A percentile compares a stretch with the other conserved stretches of the same genome.
Evolutionary conservation across 35 echinoderm and acorn worm species (phyloP).

Genomic region (Lytechinus variegatus): DNA sequence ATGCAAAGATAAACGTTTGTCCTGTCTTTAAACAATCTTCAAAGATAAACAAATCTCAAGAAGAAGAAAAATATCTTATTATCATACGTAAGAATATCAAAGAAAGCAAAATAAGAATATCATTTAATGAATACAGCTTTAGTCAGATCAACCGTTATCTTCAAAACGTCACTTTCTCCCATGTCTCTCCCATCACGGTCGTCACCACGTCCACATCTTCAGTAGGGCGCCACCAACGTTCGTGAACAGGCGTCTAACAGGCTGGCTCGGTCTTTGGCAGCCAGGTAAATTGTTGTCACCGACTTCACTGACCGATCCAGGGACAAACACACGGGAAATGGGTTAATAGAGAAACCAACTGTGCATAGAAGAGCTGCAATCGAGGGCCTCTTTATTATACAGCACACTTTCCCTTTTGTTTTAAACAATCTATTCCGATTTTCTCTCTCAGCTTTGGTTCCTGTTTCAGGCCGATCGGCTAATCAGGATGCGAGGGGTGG

Average conservation of each 20-base stretch:
- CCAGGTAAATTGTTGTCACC: neutral
- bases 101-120: too few relatives aligned
- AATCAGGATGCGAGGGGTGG: neutral
- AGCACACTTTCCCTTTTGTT: neutral
- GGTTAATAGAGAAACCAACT: conserved; percentile 40
- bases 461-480: neutral
- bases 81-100: too few relatives aligned
- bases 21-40: too few relatives aligned
- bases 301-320: conserved; percentile 15
- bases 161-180: neutral
- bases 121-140: too few relatives aligned
- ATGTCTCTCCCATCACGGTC: neutral
- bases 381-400: neutral
- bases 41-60: too few relatives aligned
- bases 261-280: conserved; percentile 7
- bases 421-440: conserved; percentile 6
- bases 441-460: neutral
- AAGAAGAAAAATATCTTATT: too few relatives aligned
- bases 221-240: neutral
- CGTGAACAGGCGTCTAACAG: neutral
- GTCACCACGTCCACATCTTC: neutral
- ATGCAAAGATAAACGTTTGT: too few relatives aligned
- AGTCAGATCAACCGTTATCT: neutral
- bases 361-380: neutral
- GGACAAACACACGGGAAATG: neutral